Base-by-base conservation (phyloP, 2,888 invertebrate species). In the Atherix ibis region DNA sequence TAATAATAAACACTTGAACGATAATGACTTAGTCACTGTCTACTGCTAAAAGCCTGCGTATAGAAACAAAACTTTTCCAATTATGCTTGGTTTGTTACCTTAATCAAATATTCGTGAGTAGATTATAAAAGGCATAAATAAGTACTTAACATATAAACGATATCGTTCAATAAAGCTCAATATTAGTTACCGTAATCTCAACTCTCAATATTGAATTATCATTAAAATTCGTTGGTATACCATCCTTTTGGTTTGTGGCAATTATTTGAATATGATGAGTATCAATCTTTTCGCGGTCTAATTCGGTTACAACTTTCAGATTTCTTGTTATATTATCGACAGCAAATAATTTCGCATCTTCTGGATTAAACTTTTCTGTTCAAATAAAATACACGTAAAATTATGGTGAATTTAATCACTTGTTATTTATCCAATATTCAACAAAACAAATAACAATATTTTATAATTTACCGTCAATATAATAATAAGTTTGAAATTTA, bases 221-320 rank as follows among this genome's bases (percentile, higher is more conserved):
- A 15, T 46, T 46, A 10, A 58, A 49, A 4, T 54, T 46, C 17
- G 45, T 40, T 19, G 46, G 42, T 8, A 48, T 50, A 10, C 50
- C 50, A 5, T 51, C 47, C 2, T 45, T 50, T 2, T 53, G 46
- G 51, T 68, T 68, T 36, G 68, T 63, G 4, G 71, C 69, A 1
- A 64, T 64, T 3, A 75, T 53, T 5, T 49, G 43, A 13, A 75
- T 47, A 1, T 46, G 50, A 47, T 70, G 64, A 2, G 45, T 42
- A 0, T 48, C 47, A 19, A 51, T 46, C 5, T 46, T 48, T 37
- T 62, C 62, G 31, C 71, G 65, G 50, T 70, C 59, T 43, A 75
- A 50, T 27, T 48, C 48, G 2, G 44, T 43, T 2, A 40, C 46
- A 27, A 70, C 45, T 31, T 47, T 54, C 18, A 71, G 43, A 1